Conservation (phyloP, 2,888 invertebrate genomes). For the Buathra laborator region DNA sequence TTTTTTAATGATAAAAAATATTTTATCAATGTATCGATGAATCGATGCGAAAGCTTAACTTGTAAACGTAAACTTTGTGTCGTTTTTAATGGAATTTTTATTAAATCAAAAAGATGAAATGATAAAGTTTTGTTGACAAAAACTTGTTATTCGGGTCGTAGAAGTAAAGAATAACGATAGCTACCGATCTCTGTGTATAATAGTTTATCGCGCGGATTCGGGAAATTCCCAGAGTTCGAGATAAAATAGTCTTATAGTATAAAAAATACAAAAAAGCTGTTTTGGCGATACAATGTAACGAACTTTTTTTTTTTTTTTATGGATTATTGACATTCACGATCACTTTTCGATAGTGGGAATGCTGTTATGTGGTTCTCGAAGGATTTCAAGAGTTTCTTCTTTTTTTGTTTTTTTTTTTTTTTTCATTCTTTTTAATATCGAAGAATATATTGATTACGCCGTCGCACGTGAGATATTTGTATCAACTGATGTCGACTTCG, state of each 20-base stretch:
- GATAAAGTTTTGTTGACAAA: neutral
- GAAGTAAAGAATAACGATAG: neutral
- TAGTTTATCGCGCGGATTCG: too few relatives aligned
- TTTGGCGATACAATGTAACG: slow-evolving; percentile 15
- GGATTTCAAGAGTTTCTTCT: neutral
- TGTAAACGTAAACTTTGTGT: neutral
- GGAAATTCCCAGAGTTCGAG: neutral
- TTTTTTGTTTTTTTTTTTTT: too few relatives aligned
- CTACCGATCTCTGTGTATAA: slow-evolving; percentile 7
- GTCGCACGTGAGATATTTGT: neutral
- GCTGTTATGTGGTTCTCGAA: neutral
- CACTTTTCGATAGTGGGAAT: neutral
- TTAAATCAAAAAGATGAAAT: neutral
- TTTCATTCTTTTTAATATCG: neutral
- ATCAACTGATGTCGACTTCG: slow-evolving; percentile 86
- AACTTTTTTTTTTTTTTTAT: neutral
- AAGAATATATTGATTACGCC: slow-evolving; percentile 2
- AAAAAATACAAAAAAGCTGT: neutral
- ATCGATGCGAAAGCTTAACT: neutral
- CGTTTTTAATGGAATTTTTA: neutral
- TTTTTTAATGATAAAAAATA: neutral
- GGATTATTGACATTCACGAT: neutral
- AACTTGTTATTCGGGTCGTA: neutral
- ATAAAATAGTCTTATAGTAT: slow-evolving; percentile 7
- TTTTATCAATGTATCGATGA: neutral